Base-by-base conservation (phyloP, 2,888 invertebrate species). In the Corbicula japonica region DNA sequence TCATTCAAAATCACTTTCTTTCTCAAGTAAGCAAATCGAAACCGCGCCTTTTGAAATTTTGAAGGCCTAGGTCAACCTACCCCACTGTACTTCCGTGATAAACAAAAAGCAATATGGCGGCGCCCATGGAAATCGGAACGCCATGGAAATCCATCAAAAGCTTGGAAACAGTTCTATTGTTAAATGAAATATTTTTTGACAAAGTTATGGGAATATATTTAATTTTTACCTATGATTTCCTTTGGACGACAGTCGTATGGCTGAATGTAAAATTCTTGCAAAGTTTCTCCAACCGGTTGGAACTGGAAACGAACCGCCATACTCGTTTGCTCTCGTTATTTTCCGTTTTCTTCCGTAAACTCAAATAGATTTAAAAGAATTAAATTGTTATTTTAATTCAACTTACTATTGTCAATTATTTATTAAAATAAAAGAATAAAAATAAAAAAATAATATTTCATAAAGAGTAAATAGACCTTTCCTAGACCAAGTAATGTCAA, bases 291-390 rank as follows among this genome's bases (percentile, higher is more conserved):
- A 90, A 92, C 92, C 92, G 92, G 92, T 92, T 92, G 88, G 87
- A 92, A 92, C 92, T 92, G 91, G 92, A 88, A 89, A 84, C 86
- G 80, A 86, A 85, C 87, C 90, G 88, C 89, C 90, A 90, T 90
- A 81, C 85, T 86, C 88, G 86, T 86, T 73, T 46, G 56, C 56
- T 62, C 78, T 91, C 92, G 92, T 88, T 10, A 69, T 80, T 82
- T 78, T 87, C 84, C 90, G 91, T 83, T 73, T 73, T 70, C 32
- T 76, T 58, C 71, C 48, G 66, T 35, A 46, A 34, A 60, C 1
- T 8, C 28, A 6, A 41, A 41, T 1, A 32, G 1, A 18, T 21
- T 21, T 21, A 6, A 18, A 6, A 6, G 41, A 41, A 41, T 18
- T 10, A 41, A 12, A 10, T 41, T 41, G 41, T 12, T 12, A 10